Evolutionary conservation across 2,113 vertebrate genomes (phyloP), one percentile per base, ranked within the genome.

Genomic region (Vidua macroura): DNA sequence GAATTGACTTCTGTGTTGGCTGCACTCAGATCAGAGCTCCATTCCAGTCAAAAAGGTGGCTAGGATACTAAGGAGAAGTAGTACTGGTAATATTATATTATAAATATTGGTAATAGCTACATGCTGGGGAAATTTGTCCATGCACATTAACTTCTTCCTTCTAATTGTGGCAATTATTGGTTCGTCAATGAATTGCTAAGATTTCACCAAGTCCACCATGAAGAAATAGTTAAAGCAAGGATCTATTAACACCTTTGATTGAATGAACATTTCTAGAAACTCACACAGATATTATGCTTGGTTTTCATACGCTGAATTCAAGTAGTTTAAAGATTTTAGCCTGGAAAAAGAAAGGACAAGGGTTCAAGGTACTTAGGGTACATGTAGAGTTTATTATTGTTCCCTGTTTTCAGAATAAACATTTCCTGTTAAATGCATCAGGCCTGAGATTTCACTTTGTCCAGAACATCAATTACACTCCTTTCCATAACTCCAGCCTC

Each of bases 201-300:
- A 3, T 6, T 91, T 79, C 22, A 41, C 15, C 8, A 46, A 59
- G 6, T 33, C 15, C 19, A 52, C 8, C 0, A 0, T 0, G 0
- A 10, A 75, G 15, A 24, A 18, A 63, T 10, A 70, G n/a, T 25
- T 68, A 44, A n/a, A 58, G 11, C 13, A 60, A 28, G 9, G 28
- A 18, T 37, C 13, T 80, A 21, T 25, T 58, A n/a, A 31, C 1
- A 21, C 1, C 15, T 62, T 37, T 25, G 16, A 63, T 52, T 35
- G 69, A 75, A 70, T 70, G 18, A 39, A 10, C 4, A 59, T 49
- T 68, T 51, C 24, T 25, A 44, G 58, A 75, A 86, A 69, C 7
- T 64, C 10, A 76, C 3, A 6, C 10, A 37, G 7, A 8, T 88
- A 5, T 17, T 48, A 6, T 60, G 48, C 41, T 76, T 39, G 3